Evolutionary conservation across 2,797 vertebrate genomes (phyloP), one percentile per base, ranked within the genome.

Genomic region (Tenualosa ilisha): DNA sequence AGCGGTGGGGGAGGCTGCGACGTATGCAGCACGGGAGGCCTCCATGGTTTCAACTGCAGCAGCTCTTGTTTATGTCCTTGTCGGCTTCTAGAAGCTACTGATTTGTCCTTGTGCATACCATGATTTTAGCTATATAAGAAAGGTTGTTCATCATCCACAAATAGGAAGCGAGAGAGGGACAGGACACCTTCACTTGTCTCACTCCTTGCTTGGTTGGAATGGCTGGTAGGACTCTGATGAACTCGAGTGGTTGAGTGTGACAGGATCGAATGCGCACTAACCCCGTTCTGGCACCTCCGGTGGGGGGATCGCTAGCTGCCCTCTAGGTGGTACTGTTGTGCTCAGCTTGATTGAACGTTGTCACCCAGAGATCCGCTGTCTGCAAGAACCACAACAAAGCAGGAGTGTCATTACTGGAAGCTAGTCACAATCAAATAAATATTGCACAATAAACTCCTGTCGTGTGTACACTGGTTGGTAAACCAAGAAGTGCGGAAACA

Each of bases 41-140:
- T 92, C 92, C 94, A 95, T 95, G 46, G 13, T 91, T 91, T 81
- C 37, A 6, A 17, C 13, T 13, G 65, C 37, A 17, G 68, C 65
- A 7, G 68, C 31, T 40, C 4, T 43, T 20, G 68, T 89, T 85
- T 88, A 86, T 68, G 85, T 87, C 53, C 49, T 87, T 50, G 86
- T 61, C 17, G 37, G 31, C 75, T 56, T 89, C 91, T 90, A 85
- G 63, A 90, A 91, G 88, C 91, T 91, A 87, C 92, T 89, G 87
- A 6, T 22, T 63, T 85, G 89, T 88, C 20, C 81, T 65, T 65
- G 49, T 81, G 24, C 43, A 81, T 63, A 51, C 0, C 89, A 88
- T 87, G 11, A 56, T 84, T n/a, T 22, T 63, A 63, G 9, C 11
- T 68, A 31, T 68, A n/a, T 65, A 3, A 40, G 37, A 15, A 37